These are phyloP conservation scores for Python bivittatus DNA, from an alignment of 2,113 vertebrate species.

Conservation along the genomic window DNA sequence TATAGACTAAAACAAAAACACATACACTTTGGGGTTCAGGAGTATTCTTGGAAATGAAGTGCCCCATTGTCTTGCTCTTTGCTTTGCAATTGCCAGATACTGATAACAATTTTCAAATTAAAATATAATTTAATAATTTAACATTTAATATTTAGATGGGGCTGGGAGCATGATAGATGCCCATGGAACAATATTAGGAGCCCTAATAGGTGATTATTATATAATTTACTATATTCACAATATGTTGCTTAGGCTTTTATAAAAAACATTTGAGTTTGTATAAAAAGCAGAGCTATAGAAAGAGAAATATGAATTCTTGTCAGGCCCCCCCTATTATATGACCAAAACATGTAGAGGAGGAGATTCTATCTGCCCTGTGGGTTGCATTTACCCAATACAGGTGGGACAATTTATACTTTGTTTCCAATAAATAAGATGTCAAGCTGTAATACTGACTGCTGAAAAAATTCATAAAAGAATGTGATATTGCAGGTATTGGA, in stretches of 20 bases:
- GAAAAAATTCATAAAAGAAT: no score
- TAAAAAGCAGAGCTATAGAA: no score
- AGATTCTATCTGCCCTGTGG: no score
- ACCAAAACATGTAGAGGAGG: no score
- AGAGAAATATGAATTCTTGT: no score
- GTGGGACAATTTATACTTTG: no score
- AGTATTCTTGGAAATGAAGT: background rate
- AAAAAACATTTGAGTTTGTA: no score
- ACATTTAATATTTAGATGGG: background rate
- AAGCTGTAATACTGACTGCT: no score
- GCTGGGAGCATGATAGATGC: background rate
- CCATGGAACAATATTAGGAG: background rate
- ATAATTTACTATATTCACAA: background rate
- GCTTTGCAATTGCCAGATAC: background rate
- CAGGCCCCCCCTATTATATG: no score
- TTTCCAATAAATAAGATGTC: conserved; percentile 21
- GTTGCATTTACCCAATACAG: no score
- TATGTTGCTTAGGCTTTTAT: background rate
- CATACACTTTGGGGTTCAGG: background rate
- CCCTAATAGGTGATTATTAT: background rate
- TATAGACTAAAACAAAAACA: background rate
- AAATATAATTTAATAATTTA: no score
- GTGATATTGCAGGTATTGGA: no score
- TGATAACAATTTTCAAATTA: background rate
- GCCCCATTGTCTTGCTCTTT: background rate